Conservation (phyloP, 2,797 vertebrate species). For the Eptatretus atami region DNA sequence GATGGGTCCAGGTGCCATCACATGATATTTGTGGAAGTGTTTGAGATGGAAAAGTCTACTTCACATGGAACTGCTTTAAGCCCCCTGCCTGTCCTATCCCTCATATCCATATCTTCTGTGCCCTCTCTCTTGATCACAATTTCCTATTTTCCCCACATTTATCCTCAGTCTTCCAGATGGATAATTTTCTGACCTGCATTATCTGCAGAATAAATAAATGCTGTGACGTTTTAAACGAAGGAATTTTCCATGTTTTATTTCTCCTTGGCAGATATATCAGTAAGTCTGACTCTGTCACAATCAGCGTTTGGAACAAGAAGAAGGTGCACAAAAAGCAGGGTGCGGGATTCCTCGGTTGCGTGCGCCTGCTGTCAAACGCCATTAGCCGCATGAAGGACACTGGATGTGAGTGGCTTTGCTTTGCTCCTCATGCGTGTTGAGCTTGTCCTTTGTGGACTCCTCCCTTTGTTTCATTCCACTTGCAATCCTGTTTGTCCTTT, state of each 20-base stretch:
- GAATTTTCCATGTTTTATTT: constrained; percentile 8
- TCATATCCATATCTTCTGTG: too few relatives aligned
- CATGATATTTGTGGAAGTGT: too few relatives aligned
- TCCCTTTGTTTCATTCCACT: constrained; percentile 1
- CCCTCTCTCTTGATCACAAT: too few relatives aligned
- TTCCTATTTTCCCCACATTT: too few relatives aligned
- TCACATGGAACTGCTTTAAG: too few relatives aligned
- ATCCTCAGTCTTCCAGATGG: too few relatives aligned
- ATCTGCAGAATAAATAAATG: too few relatives aligned
- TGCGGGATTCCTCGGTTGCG: constrained; percentile 78
- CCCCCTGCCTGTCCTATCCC: too few relatives aligned
- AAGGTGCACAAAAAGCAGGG: constrained; percentile 98
- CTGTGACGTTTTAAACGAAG: neutral
- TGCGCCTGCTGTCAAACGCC: constrained; percentile 73
- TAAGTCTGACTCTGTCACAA: constrained; percentile 82
- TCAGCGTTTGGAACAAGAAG: constrained; percentile 97
- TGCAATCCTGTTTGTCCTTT: neutral
- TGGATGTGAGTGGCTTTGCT: constrained; percentile 41
- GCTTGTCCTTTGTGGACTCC: neutral
- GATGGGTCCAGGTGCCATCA: too few relatives aligned
- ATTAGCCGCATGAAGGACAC: constrained; percentile 98
- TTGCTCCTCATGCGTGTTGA: too few relatives aligned
- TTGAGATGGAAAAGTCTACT: too few relatives aligned
- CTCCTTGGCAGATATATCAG: constrained; percentile 38
- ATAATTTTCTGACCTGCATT: too few relatives aligned